A percentile compares a stretch with the other conserved stretches of the same genome.
Evolutionary conservation across 2,888 invertebrate species (phyloP).

Genomic region (Altica lythri): DNA sequence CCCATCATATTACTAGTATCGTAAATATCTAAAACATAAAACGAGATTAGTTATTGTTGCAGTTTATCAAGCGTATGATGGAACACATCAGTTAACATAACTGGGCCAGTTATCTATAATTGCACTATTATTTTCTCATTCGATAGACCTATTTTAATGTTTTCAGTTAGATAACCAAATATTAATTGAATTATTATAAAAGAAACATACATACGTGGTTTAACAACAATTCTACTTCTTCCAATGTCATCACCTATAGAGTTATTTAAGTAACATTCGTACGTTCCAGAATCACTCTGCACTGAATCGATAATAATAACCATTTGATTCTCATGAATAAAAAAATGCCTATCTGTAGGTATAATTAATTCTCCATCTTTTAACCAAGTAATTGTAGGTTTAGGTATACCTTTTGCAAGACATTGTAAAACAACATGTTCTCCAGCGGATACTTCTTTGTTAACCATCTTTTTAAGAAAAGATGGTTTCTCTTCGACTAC

Average conservation of each 20-base stretch:
- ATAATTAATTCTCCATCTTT: constrained; percentile 79
- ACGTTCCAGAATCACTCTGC: constrained; percentile 78
- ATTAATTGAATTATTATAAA: not conserved
- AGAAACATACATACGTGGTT: constrained; percentile 60
- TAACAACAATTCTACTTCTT: constrained; percentile 71
- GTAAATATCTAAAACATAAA: constrained; percentile 61
- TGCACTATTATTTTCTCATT: too few species aligned
- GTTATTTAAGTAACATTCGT: constrained; percentile 90
- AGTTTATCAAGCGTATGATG: too few species aligned
- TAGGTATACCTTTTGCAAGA: constrained; percentile 81
- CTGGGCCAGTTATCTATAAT: too few species aligned
- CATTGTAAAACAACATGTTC: constrained; percentile 88
- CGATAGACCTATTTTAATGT: too few species aligned
- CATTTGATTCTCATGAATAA: constrained; percentile 85
- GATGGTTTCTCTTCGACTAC: constrained; percentile 85
- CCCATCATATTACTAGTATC: constrained; percentile 80
- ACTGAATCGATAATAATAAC: constrained; percentile 84
- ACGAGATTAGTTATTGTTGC: too few species aligned
- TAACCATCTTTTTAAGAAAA: constrained; percentile 83
- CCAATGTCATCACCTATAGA: constrained; percentile 78
- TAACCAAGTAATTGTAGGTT: constrained; percentile 80
- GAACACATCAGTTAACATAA: too few species aligned
- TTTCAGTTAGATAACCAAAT: not conserved
- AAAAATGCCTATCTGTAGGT: constrained; percentile 80
- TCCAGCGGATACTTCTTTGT: constrained; percentile 81